Conservation (phyloP, 2,113 vertebrate species). For the Ptychochromis oligacanthus region DNA sequence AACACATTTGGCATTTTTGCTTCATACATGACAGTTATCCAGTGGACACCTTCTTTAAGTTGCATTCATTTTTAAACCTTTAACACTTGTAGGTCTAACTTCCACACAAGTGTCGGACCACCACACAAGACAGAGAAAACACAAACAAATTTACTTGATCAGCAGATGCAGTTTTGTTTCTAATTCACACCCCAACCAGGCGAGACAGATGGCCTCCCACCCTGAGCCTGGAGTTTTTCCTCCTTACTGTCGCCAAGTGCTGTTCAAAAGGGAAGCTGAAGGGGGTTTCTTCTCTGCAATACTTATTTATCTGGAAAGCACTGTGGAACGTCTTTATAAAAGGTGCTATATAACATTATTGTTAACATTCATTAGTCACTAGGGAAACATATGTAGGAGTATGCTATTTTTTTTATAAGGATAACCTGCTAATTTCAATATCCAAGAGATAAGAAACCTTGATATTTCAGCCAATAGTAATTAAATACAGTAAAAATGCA, state of each 20-base stretch:
- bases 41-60: background rate
- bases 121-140: background rate
- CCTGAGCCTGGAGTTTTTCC: background rate
- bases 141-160: background rate
- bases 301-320: background rate
- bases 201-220: constrained; percentile 5
- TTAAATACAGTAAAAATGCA: too few relatives aligned
- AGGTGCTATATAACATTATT: background rate
- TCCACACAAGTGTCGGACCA: background rate
- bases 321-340: background rate
- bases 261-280: background rate
- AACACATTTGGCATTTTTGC: too few relatives aligned
- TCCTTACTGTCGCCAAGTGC: background rate
- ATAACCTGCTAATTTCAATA: background rate
- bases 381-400: background rate
- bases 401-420: fast-evolving
- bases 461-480: background rate
- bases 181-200: background rate
- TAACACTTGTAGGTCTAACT: background rate
- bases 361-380: background rate
- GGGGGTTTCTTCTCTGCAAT: background rate
- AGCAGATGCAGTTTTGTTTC: constrained; percentile 1
- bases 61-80: background rate
- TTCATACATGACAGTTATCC: too few relatives aligned
- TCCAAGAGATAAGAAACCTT: background rate